Base-by-base conservation (phyloP, 2,888 invertebrate species). In the Thymelicus acteon region DNA sequence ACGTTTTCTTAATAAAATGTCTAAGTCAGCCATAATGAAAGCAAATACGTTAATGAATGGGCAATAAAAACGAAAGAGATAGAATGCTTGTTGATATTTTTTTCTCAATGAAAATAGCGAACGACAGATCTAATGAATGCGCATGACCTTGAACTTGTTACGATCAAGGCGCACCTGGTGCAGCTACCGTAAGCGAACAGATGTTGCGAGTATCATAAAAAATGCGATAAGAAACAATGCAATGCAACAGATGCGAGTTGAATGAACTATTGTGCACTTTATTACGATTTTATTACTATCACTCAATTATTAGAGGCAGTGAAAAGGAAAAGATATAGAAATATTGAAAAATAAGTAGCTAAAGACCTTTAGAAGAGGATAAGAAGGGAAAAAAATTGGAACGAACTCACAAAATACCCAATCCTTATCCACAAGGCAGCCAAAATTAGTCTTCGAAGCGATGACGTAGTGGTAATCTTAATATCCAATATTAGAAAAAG, bases 361-460 rank as follows among this genome's bases (percentile, higher is more conserved):
- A 49, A 49, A 49, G 49, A 49, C 49, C 49, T 49, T 15, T 49
- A 49, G 49, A 49, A 49, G 49, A 49, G 15, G 15, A 49, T 49
- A 49, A 15, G 49, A 49, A 49, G 19, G 15, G 49, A 49, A 49
- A 2, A 49, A 49, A 48, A 48, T 48, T 48, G 48, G 31, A 31
- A 31, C 31, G 31, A 31, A 31, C 31, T 31, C 31, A 31, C 31
- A 31, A 31, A 31, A 31, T 49, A 15, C 49, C 49, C 49, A 7
- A 49, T 49, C 49, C 15, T 49, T 49, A 49, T 49, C 49, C 49
- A 49, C 49, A 49, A 49, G 49, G 49, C 49, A 49, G 49, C 15
- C 15, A n/a, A 49, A 49, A 49, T 49, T 15, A 49, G 49, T 49
- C 15, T 49, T 49, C 49, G 15, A 49, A 49, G 49, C 15, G 15